Evolutionary conservation across 2,888 invertebrate genomes (phyloP), one percentile per base, ranked within the genome.

Genomic region (Lypha dubia): DNA sequence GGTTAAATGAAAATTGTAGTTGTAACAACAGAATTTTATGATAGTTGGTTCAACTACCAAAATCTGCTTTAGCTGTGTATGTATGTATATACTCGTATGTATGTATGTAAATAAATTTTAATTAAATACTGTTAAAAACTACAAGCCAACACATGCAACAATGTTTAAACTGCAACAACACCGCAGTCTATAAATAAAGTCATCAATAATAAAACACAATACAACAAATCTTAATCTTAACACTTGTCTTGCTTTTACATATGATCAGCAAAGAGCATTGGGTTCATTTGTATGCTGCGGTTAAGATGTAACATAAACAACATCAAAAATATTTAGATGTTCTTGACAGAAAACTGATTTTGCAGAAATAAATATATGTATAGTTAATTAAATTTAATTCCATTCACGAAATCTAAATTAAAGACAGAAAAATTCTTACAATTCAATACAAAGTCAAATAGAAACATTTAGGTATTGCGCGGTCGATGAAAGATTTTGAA

Each of bases 271-370:
- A 62, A 51, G 17, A 62, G 49, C 62, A 20, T 62, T 73, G 44
- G 32, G 22, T 56, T 65, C 63, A 81, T 82, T 73, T 77, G 77
- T 77, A 83, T 83, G 77, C 73, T 67, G 73, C 60, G 73, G 68
- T 68, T 71, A 11, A 71, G 82, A 71, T 71, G 70, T 58, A 79
- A 68, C 41, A 58, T 32, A 32, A 58, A 51, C 65, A 65, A 51
- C 35, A 68, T 6, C 41, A 24, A 68, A 20, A n/a, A 49, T 35
- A 38, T n/a, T 8, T 53, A 51, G 22, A 17, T 62, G n/a, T 62
- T 62, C 44, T 49, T 49, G 46, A 76, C 58, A 67, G 46, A 56
- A 71, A 56, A 46, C 53, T 11, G 32, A 20, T 4, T 74, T 53
- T 53, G 51, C 24, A 28, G 62, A 41, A 44, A 63, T 63, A 63